Base-by-base conservation (phyloP, 2,888 invertebrate species). In the Exephanes ischioxanthus region DNA sequence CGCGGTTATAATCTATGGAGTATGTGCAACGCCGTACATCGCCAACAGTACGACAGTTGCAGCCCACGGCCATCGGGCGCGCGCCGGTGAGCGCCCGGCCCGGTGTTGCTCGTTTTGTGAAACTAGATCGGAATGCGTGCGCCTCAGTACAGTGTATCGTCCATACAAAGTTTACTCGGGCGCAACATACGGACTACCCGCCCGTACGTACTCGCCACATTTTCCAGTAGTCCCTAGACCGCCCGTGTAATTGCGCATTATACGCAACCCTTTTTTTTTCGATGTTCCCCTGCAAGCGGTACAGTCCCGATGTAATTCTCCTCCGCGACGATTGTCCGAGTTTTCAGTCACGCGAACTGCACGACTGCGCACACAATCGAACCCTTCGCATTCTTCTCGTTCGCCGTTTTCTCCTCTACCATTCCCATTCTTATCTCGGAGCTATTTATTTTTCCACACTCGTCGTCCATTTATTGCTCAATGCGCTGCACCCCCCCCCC, bases 81-180 rank as follows among this genome's bases (percentile, higher is more conserved):
- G 67, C 81, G 67, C 78, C 53, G 37, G 48, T 53, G 76, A 76
- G 71, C 78, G 33, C 19, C 3, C 14, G 45, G 51, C 16, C 16
- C 70, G 80, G 71, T 41, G 80, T 78, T 87, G 80, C 79, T 83
- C 80, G 80, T 78, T 86, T 83, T 70, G 75, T 61, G 68, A 77
- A 85, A 85, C 83, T 83, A 83, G 83, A 87, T 84, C 80, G 85
- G 84, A 86, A 86, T 86, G 83, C 77, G 51, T 80, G n/a, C 33
- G 68, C 11, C 11, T 63, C 19, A 55, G 45, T 22, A 14, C 33
- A 16, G 22, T 14, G 51, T 41, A 81, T 22, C 22, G 53, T 26
- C 37, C 45, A 73, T 41, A 41, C 45, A 76, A 30, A 14, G 22
- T 16, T 3, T 41, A 19, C 14, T 71, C n/a, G 16, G n/a, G 33